Evolutionary conservation across 2,888 invertebrate genomes (phyloP).

Genomic region (Aplocera efformata): DNA sequence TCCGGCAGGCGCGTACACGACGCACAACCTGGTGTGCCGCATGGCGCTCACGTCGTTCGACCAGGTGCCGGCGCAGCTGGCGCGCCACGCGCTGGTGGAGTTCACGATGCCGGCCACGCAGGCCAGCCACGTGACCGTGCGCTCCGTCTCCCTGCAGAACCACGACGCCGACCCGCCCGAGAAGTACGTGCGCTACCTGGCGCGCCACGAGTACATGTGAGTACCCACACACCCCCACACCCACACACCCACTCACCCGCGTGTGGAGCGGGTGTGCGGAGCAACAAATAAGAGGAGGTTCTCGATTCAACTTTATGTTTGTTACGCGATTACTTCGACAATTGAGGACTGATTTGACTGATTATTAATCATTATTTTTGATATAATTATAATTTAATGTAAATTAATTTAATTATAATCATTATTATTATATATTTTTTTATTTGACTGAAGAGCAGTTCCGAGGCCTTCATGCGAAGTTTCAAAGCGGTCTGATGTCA

Average conservation of each 20-base stretch:
- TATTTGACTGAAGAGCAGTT: no score
- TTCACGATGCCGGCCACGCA: conserved; percentile 99
- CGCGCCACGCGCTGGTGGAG: conserved; percentile 94
- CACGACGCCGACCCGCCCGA: conserved; percentile 97
- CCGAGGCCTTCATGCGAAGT: no score
- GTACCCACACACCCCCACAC: conserved; percentile 25
- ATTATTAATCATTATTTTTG: no score
- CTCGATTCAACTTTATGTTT: no score
- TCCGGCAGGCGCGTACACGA: conserved; percentile 94
- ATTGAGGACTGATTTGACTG: no score
- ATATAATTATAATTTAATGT: no score
- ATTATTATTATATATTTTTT: no score
- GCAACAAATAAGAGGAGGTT: no score
- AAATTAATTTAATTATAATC: no score
- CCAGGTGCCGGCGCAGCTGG: conserved; percentile 96
- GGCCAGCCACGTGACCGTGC: conserved; percentile 92
- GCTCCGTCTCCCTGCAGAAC: conserved; percentile 94
- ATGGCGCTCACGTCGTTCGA: conserved; percentile 98
- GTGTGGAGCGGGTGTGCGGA: neutral
- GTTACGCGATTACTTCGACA: no score
- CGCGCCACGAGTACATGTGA: conserved; percentile 96
- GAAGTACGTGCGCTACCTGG: conserved; percentile 98
- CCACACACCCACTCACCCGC: neutral
- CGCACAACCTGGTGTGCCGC: conserved; percentile 96
- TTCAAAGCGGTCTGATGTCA: no score